Evolutionary conservation across 1,140 invertebrate species (phyloP).

Genomic region (Ridgeia piscesae): DNA sequence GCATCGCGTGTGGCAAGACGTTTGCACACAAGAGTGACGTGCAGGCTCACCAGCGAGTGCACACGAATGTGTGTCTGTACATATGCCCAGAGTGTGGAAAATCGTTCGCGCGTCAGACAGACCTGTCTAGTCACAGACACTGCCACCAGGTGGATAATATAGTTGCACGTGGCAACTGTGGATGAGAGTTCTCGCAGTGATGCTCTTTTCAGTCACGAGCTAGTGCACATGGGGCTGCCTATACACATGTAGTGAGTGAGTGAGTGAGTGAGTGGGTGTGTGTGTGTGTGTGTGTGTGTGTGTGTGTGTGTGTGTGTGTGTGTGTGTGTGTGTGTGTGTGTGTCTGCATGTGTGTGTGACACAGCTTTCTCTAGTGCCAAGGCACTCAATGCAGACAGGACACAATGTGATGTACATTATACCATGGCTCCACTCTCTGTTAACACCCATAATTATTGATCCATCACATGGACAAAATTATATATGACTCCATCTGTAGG

Average conservation of each 20-base stretch:
- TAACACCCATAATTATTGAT: background rate
- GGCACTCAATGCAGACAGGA: background rate
- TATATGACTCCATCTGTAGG: background rate
- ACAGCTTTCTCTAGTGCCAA: background rate
- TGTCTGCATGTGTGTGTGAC: background rate
- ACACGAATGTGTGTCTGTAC: slow-evolving; percentile 95
- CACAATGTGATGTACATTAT: background rate
- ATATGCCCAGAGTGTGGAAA: slow-evolving; percentile 65
- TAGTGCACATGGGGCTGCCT: background rate
- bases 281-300: too few species aligned
- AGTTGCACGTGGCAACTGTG: background rate
- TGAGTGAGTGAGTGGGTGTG: too few species aligned
- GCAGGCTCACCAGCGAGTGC: slow-evolving; percentile 94
- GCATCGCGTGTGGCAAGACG: slow-evolving; percentile 92
- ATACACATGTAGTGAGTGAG: background rate
- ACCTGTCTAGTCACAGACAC: slow-evolving; percentile 31
- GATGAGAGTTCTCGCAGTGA: background rate
- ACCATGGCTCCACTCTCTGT: background rate
- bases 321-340: too few species aligned
- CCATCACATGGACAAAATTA: background rate
- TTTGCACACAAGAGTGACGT: slow-evolving; percentile 92
- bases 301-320: too few species aligned
- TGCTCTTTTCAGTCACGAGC: background rate
- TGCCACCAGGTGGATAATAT: background rate
- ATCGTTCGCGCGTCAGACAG: slow-evolving; percentile 66